Evolutionary conservation across 92 coral and sea anemone species (phyloP).

Genomic region (Porites cylindrica): DNA sequence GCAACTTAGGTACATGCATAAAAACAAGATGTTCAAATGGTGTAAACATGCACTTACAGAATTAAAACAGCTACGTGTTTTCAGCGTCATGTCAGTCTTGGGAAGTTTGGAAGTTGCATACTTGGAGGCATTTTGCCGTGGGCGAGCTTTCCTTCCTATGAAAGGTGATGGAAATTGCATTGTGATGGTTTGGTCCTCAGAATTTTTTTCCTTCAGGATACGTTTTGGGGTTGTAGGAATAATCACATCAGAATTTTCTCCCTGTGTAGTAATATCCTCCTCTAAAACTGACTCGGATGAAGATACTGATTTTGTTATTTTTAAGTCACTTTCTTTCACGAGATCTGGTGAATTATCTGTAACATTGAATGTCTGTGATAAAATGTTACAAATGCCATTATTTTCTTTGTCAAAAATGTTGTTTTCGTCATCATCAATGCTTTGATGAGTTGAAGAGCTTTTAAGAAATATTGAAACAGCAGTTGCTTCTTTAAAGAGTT

Average conservation of each 20-base stretch:
- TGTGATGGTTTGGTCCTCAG: background rate
- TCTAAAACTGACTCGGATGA: constrained; percentile 10
- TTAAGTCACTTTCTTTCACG: constrained; percentile 9
- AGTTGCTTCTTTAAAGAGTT: constrained; percentile 95
- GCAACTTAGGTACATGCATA: background rate
- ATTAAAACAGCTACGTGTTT: constrained; percentile 69
- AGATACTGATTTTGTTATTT: constrained; percentile 9
- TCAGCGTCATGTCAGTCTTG: constrained; percentile 62
- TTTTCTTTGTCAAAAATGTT: constrained; percentile 30
- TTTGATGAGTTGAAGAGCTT: constrained; percentile 35
- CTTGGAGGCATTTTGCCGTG: constrained; percentile 35
- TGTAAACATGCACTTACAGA: constrained; percentile 63
- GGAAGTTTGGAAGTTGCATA: constrained; percentile 58
- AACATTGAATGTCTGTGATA: constrained; percentile 29
- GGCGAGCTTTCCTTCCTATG: constrained; percentile 38
- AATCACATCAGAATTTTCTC: background rate
- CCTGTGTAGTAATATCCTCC: constrained; percentile 2
- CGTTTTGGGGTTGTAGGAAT: constrained; percentile 17
- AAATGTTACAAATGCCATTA: constrained; percentile 3
- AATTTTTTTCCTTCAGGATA: constrained; percentile 27
- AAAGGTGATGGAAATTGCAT: constrained; percentile 26
- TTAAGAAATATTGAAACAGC: constrained; percentile 82
- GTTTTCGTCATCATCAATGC: constrained; percentile 16
- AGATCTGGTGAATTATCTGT: background rate
- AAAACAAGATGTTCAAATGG: background rate